A percentile compares a stretch with the other conserved stretches of the same genome.
Conservation (phyloP, 1,140 invertebrate genomes). For the Drosophila bipectinata region DNA sequence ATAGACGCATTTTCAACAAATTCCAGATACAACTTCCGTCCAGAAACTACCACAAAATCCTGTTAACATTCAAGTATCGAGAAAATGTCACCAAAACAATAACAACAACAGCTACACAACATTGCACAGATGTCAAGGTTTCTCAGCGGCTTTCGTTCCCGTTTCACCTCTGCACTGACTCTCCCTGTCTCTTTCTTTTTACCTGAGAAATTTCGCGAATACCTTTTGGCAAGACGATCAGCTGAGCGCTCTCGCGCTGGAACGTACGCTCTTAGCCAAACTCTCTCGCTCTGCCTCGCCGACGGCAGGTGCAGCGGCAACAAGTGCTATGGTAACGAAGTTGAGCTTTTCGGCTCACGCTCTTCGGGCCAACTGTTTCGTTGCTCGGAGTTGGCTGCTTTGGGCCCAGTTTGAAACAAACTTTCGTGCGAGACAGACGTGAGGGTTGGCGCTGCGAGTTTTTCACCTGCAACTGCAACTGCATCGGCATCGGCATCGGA, state of each 20-base stretch:
- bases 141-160: conserved; percentile 17
- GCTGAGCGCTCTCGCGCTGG: conserved; percentile 8
- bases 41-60: not conserved
- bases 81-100: conserved; percentile 23
- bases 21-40: not conserved
- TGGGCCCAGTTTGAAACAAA: conserved; percentile 70
- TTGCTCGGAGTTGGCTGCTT: conserved; percentile 14
- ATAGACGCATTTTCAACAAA: not conserved
- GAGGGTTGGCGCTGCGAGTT: conserved; percentile 32
- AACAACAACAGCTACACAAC: conserved; percentile 1
- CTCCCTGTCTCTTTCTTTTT: not conserved
- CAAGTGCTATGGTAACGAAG: conserved; percentile 56
- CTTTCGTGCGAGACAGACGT: conserved; percentile 77
- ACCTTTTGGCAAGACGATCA: conserved; percentile 28
- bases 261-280: not conserved
- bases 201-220: conserved; percentile 39
- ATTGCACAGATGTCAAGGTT: conserved; percentile 44
- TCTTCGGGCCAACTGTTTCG: conserved; percentile 1
- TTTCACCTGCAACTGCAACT: conserved; percentile 9
- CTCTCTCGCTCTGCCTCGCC: not conserved
- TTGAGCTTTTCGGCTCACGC: conserved; percentile 50
- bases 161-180: conserved; percentile 25
- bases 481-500: conserved; percentile 4
- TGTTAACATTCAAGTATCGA: not conserved
- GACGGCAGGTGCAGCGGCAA: conserved; percentile 44